phyloP scores from a whole-genome alignment of 2,797 vertebrate species.

The Poeciliopsis paucimaculata region DNA sequence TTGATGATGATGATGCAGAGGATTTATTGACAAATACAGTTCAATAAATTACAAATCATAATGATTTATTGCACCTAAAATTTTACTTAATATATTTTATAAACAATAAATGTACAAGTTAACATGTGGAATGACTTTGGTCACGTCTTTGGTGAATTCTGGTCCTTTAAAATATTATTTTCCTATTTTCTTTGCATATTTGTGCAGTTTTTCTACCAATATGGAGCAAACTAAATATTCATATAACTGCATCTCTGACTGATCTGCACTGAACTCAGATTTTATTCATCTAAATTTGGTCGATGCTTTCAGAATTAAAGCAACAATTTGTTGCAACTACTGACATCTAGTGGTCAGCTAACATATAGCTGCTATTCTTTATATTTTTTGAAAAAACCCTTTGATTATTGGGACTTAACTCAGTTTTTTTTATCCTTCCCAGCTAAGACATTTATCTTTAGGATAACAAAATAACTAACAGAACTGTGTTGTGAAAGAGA shows the following conservation, averaged over 20 bases:
- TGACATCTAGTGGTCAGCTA: conserved; percentile 3
- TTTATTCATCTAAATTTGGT: background rate
- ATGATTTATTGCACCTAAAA: too few species aligned
- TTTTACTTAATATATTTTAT: too few species aligned
- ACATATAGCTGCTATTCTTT: background rate
- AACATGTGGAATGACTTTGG: background rate
- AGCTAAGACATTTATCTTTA: background rate
- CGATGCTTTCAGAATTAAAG: background rate
- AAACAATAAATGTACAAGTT: background rate
- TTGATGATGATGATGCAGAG: background rate
- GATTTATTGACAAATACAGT: background rate
- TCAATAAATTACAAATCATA: background rate
- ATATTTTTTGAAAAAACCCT: background rate
- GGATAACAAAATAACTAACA: background rate
- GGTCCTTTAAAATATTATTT: background rate
- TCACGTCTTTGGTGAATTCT: background rate
- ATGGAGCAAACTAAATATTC: background rate
- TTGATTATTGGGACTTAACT: background rate
- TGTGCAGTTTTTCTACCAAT: background rate
- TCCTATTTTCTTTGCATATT: background rate
- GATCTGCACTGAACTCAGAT: background rate
- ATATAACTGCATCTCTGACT: background rate
- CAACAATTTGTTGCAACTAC: background rate
- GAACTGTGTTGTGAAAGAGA: background rate
- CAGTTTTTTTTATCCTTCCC: background rate